Evolutionary conservation across 2,797 vertebrate genomes (phyloP), one percentile per base, ranked within the genome.

Genomic region (Karalla daura): DNA sequence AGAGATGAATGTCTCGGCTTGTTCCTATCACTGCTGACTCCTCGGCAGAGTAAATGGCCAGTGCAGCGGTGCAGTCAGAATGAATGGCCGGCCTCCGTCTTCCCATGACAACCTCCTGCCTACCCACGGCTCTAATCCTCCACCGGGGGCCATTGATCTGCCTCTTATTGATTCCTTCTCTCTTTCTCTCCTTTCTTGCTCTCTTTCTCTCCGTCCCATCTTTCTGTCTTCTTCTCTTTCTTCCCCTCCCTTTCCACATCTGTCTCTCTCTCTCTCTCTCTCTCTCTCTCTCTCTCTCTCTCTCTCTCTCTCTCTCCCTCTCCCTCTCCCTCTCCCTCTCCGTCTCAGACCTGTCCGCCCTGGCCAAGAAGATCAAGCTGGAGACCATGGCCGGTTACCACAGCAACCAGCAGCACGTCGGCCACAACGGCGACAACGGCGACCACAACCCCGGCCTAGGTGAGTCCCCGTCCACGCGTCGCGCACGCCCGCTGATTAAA

Each of bases 281-380:
- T 60, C 77, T 80, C 69, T 18, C 75, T 74, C 72, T 74, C 61
- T 77, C 56, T 70, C 47, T 54, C 30, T 60, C 21, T 37, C 47
- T 50, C 64, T 50, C 24, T 81, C 56, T 69, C 36, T 83, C 54
- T 81, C 54, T 81, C 59, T 70, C 23, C 76, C 67, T 75, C 32
- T 63, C 27, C 41, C 27, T 56, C 24, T 67, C 49, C 61, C 45
- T 58, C 72, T 63, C 36, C 56, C 25, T 61, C 21, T 68, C 54
- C 62, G 46, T 53, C 74, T 59, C 60, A 91, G 88, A 89, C 84
- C 85, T 90, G 61, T 88, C 90, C 51, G 86, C 92, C 91, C 90
- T 94, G 95, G 96, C 96, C 91, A 99, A 99, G 92, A 99, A 98
- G 94, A 98, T 99, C 92, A 99, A 99, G 91, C 88, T 99, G 86